phyloP scores from a whole-genome alignment of 2,888 invertebrate genomes.

The Chelonus formosanus region DNA sequence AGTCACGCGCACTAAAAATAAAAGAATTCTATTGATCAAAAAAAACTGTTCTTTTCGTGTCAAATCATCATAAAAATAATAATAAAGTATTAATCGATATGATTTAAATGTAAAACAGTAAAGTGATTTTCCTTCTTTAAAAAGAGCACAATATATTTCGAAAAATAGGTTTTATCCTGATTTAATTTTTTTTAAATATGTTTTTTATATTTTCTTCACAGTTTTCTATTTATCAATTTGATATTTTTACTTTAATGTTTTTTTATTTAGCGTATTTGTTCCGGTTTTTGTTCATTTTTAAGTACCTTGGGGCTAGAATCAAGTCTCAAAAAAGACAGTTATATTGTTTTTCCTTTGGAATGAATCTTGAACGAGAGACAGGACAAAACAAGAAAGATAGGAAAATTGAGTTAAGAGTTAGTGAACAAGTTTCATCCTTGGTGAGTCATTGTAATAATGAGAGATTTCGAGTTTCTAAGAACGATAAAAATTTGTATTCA shows the following conservation, averaged over 20 bases:
- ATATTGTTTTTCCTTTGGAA: not conserved
- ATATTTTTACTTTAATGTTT: too few relatives aligned
- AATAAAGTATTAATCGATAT: not conserved
- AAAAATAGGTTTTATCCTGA: too few relatives aligned
- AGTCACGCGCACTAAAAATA: not conserved
- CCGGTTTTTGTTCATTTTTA: conserved; percentile 1
- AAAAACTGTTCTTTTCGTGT: not conserved
- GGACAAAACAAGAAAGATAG: conserved; percentile 8
- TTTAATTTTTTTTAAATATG: too few relatives aligned
- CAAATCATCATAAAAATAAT: not conserved
- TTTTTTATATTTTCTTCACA: too few relatives aligned
- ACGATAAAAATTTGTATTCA: not conserved
- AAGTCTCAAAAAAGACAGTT: too few relatives aligned
- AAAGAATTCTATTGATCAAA: not conserved
- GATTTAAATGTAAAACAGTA: too few relatives aligned
- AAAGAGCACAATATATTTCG: too few relatives aligned
- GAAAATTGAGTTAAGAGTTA: conserved; percentile 28
- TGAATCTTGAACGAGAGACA: not conserved
- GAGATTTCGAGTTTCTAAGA: conserved; percentile 15
- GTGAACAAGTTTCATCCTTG: conserved; percentile 27
- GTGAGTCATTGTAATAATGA: conserved; percentile 27
- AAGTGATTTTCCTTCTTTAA: too few relatives aligned
- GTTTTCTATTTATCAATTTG: too few relatives aligned
- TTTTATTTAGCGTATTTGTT: not conserved
- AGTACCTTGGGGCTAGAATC: not conserved